Percentiles rank a stretch among this genome's conserved stretches.
Evolutionary conservation across 2,797 vertebrate species (phyloP).

Genomic region (Thunnus albacares): DNA sequence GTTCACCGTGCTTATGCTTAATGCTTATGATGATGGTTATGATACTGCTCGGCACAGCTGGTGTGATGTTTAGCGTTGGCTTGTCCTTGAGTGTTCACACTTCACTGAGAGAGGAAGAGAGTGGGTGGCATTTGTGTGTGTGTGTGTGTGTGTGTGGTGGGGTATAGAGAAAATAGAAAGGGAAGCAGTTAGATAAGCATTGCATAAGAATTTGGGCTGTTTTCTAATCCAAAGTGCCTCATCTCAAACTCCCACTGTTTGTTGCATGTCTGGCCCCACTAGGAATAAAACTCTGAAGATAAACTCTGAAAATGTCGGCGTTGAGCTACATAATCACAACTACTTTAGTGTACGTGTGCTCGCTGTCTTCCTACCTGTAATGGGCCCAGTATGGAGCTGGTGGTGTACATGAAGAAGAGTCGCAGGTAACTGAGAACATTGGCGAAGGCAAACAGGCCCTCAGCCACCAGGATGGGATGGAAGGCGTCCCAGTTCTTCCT

Average conservation of each 20-base stretch:
- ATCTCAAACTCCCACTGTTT: conserved; percentile 17
- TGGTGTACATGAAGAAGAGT: conserved; percentile 99
- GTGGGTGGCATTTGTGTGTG: conserved; percentile 53
- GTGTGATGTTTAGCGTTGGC: conserved; percentile 57
- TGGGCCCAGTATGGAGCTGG: conserved; percentile 97
- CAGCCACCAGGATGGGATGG: conserved; percentile 96
- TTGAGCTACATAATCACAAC: neutral
- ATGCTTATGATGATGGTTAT: conserved; percentile 52
- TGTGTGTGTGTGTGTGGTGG: neutral
- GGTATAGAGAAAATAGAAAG: neutral
- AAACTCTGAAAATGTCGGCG: neutral
- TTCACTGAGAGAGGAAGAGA: conserved; percentile 46
- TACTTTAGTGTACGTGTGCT: neutral
- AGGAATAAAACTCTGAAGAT: conserved; percentile 5
- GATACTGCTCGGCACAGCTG: conserved; percentile 62
- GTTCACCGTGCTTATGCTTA: conserved; percentile 37
- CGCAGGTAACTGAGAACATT: conserved; percentile 98
- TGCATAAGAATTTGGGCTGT: conserved; percentile 30
- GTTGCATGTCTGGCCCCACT: neutral
- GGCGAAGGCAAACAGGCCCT: conserved; percentile 98
- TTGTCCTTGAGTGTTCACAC: conserved; percentile 59
- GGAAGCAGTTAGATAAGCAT: conserved; percentile 46
- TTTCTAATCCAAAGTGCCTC: conserved; percentile 5
- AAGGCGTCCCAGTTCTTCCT: conserved; percentile 98
- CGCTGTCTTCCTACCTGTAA: conserved; percentile 89